Percentiles rank a stretch among this genome's conserved stretches.
Evolutionary conservation across 1,140 invertebrate genomes (phyloP).

Genomic region (Ganaspis sp.): DNA sequence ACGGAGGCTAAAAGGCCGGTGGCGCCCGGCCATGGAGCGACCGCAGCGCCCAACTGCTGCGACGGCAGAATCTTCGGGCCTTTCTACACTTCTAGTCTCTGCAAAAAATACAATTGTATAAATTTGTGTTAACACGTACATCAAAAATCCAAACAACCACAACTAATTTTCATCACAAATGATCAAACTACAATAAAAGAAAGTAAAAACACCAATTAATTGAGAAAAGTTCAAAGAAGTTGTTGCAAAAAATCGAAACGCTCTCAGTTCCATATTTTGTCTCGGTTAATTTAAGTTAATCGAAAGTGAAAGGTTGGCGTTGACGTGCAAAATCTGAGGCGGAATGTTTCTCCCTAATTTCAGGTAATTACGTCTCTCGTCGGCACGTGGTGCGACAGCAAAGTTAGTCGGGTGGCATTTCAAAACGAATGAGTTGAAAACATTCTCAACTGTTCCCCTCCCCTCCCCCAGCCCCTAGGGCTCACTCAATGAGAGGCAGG

Average conservation of each 20-base stretch:
- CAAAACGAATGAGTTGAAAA: slow-evolving; percentile 53
- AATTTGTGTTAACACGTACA: too few relatives aligned
- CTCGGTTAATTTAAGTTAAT: neutral
- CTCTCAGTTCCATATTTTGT: neutral
- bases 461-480: too few relatives aligned
- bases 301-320: neutral
- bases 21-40: slow-evolving; percentile 81
- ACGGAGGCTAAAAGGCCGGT: slow-evolving; percentile 77
- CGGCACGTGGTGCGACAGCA: neutral
- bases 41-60: slow-evolving; percentile 79
- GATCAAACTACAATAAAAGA: too few relatives aligned
- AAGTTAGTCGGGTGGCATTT: slow-evolving; percentile 37
- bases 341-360: slow-evolving; percentile 13
- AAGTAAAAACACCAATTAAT: too few relatives aligned
- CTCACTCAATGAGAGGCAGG: slow-evolving; percentile 41
- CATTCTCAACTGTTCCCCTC: slow-evolving; percentile 34
- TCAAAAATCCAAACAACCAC: too few relatives aligned
- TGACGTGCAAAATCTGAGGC: neutral
- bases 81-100: slow-evolving; percentile 71
- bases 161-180: too few relatives aligned
- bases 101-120: too few relatives aligned
- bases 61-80: slow-evolving; percentile 76
- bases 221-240: too few relatives aligned
- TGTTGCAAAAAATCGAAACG: too few relatives aligned
- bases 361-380: slow-evolving; percentile 8